Evolutionary conservation across 2,888 invertebrate genomes (phyloP).

Genomic region (Tupiocoris notatus): DNA sequence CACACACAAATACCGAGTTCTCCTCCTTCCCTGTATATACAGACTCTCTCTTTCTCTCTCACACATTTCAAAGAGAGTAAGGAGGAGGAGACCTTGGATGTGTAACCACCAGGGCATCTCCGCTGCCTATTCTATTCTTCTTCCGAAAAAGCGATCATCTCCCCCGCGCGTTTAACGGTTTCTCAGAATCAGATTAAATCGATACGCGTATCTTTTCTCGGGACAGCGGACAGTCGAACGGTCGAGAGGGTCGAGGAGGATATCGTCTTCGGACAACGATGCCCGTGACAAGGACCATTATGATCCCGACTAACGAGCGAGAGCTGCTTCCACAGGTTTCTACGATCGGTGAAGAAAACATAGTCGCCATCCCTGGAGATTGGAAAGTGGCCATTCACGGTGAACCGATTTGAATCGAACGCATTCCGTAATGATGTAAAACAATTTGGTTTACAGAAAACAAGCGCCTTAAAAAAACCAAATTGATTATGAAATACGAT

Average conservation of each 20-base stretch:
- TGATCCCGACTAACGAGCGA: not conserved
- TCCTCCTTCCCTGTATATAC: not conserved
- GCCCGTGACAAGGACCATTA: not conserved
- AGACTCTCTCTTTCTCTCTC: not conserved
- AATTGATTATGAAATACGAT: too few relatives aligned
- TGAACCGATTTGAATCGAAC: not conserved
- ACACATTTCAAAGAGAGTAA: not conserved
- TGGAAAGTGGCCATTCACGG: not conserved
- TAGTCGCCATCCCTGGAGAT: not conserved
- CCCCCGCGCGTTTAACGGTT: slow-evolving; percentile 32
- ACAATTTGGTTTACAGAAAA: too few relatives aligned
- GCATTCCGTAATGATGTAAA: too few relatives aligned
- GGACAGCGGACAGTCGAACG: not conserved
- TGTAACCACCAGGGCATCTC: not conserved
- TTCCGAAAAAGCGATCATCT: slow-evolving; percentile 25
- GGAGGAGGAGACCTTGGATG: not conserved
- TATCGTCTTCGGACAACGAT: not conserved
- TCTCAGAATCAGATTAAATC: slow-evolving; percentile 22
- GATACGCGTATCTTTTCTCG: slow-evolving; percentile 18
- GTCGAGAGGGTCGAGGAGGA: not conserved
- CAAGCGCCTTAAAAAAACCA: too few relatives aligned
- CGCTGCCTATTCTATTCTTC: slow-evolving; percentile 12
- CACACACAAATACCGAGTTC: not conserved
- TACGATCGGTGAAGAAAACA: not conserved
- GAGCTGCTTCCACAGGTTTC: not conserved